phyloP scores from a whole-genome alignment of 1,140 invertebrate genomes.

The Ips nitidus region DNA sequence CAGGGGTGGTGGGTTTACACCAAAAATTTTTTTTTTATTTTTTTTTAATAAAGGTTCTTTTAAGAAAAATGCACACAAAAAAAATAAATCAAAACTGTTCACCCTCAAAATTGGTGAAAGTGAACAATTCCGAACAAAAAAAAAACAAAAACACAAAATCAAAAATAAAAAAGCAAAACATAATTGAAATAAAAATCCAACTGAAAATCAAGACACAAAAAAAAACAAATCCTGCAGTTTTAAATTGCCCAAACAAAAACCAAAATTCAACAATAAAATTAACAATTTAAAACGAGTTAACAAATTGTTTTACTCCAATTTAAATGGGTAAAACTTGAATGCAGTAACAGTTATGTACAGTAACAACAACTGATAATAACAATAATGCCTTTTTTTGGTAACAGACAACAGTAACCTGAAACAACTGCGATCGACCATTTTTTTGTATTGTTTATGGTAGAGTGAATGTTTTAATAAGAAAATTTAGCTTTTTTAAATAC shows the following conservation, averaged over 20 bases:
- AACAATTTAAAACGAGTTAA: conserved; percentile 16
- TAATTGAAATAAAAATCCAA: conserved; percentile 22
- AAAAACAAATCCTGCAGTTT: conserved; percentile 31
- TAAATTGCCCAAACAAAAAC: conserved; percentile 34
- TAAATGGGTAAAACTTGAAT: neutral
- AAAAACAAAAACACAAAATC: conserved; percentile 16
- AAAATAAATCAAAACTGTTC: conserved; percentile 7
- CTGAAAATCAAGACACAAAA: conserved; percentile 17
- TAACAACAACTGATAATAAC: neutral
- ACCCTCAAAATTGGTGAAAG: neutral
- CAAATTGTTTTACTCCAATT: neutral
- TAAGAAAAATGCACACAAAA: conserved; percentile 27
- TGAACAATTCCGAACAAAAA: conserved; percentile 8
- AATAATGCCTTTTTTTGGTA: too few relatives aligned
- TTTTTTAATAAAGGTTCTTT: conserved; percentile 24
- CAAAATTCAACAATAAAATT: conserved; percentile 29
- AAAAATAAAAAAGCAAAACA: conserved; percentile 25
- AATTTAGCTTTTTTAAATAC: neutral
- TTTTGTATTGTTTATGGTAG: neutral
- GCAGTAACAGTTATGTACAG: neutral
- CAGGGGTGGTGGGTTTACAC: too few relatives aligned
- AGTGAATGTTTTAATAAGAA: neutral
- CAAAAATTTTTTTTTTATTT: conserved; percentile 11
- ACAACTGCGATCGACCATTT: neutral
- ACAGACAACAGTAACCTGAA: neutral